Conservation (phyloP, 2,888 invertebrate genomes). For the Campoplex capitator region DNA sequence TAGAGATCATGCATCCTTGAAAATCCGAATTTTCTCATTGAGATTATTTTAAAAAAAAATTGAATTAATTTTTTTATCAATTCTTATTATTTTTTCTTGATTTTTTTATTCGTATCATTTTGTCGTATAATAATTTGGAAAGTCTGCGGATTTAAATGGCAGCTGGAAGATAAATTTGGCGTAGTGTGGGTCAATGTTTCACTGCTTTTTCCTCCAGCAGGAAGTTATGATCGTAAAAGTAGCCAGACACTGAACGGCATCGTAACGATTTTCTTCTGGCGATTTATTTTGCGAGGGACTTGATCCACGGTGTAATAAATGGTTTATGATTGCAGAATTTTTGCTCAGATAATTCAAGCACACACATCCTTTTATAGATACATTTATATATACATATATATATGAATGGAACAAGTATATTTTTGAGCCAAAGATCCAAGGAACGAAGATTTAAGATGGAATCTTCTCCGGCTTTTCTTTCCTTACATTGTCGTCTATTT, state of each 20-base stretch:
- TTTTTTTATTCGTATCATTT: background rate
- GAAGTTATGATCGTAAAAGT: constrained; percentile 30
- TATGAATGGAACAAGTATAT: background rate
- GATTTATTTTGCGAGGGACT: constrained; percentile 21
- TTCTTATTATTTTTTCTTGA: background rate
- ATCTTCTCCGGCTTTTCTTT: constrained; percentile 9
- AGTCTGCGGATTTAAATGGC: background rate
- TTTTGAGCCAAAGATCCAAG: background rate
- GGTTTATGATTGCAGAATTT: constrained; percentile 36
- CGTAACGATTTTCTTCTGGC: constrained; percentile 35
- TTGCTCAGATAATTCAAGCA: constrained; percentile 16
- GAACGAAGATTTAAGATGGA: constrained; percentile 2
- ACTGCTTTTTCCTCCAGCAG: constrained; percentile 9
- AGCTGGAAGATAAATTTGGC: constrained; percentile 1
- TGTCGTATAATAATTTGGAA: background rate
- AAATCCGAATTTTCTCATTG: background rate
- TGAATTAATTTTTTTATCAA: background rate
- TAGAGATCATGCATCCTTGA: background rate
- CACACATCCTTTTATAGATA: background rate
- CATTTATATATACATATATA: background rate
- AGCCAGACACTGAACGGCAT: constrained; percentile 19
- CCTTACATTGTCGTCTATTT: background rate
- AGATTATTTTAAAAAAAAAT: background rate
- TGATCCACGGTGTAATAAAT: constrained; percentile 35
- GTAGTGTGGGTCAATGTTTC: constrained; percentile 1